Conservation (phyloP, 2,888 invertebrate genomes). For the Allacma fusca region DNA sequence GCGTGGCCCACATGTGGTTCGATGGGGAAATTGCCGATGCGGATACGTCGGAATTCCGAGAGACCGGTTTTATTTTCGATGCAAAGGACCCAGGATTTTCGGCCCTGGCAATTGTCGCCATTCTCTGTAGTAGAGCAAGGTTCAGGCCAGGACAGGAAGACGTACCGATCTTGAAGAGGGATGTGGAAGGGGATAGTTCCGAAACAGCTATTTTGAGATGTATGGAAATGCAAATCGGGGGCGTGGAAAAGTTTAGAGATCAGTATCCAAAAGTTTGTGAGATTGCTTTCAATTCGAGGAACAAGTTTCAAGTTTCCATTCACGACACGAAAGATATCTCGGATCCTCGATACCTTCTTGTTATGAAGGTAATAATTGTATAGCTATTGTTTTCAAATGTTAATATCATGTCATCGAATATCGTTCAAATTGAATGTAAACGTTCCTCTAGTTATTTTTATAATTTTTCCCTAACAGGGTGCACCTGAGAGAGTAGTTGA, state of each 20-base stretch:
- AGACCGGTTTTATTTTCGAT: conserved; percentile 52
- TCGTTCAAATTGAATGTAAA: not conserved
- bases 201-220: conserved; percentile 77
- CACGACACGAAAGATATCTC: conserved; percentile 65
- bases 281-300: conserved; percentile 58
- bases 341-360: conserved; percentile 69
- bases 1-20: conserved; percentile 77
- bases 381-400: conserved; percentile 14
- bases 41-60: conserved; percentile 67
- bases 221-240: conserved; percentile 83
- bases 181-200: conserved; percentile 55
- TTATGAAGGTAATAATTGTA: conserved; percentile 75
- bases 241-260: conserved; percentile 75
- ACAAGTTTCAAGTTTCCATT: conserved; percentile 59
- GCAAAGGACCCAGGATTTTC: conserved; percentile 63
- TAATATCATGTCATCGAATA: not conserved
- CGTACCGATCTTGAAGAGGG: conserved; percentile 63
- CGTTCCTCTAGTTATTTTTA: not conserved
- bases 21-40: conserved; percentile 76
- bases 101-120: conserved; percentile 70
- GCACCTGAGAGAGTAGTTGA: conserved; percentile 77
- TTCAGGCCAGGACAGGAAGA: conserved; percentile 70
- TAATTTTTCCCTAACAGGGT: conserved; percentile 66
- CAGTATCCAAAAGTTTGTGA: conserved; percentile 55
- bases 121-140: conserved; percentile 76